Percentiles rank a stretch among this genome's conserved stretches.
Conservation (phyloP, 2,888 invertebrate species). For the Drosophila infuscata region DNA sequence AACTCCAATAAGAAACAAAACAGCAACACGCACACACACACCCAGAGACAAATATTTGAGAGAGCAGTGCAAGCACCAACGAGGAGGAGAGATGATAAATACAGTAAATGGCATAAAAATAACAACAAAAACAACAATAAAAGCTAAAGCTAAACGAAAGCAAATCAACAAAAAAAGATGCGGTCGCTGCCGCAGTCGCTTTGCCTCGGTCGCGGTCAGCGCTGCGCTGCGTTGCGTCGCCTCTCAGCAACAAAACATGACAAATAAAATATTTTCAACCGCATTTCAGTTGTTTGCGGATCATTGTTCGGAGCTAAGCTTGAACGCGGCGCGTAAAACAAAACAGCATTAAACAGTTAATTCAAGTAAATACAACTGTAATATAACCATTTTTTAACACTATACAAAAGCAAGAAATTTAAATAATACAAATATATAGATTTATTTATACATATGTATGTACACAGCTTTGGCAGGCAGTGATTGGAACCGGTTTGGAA, state of each 20-base stretch:
- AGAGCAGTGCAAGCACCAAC: conserved; percentile 29
- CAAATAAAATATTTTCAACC: conserved; percentile 44
- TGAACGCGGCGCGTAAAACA: conserved; percentile 46
- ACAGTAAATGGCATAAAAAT: conserved; percentile 36
- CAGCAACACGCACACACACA: neutral
- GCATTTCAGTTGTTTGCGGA: conserved; percentile 72
- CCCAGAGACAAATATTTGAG: conserved; percentile 7
- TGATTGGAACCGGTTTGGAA: conserved; percentile 22
- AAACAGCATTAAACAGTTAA: conserved; percentile 30
- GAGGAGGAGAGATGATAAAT: conserved; percentile 47
- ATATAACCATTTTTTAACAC: conserved; percentile 12
- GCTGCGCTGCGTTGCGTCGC: conserved; percentile 13
- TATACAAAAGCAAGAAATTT: neutral
- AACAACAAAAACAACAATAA: conserved; percentile 19
- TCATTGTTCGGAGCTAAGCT: conserved; percentile 69
- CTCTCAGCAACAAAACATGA: conserved; percentile 27
- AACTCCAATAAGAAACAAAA: conserved; percentile 22
- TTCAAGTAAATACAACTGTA: conserved; percentile 42
- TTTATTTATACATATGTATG: neutral
- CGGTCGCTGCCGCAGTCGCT: conserved; percentile 35
- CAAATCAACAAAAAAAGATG: conserved; percentile 55
- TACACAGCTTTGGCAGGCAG: conserved; percentile 6
- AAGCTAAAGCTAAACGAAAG: conserved; percentile 6
- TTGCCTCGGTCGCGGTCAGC: conserved; percentile 27
- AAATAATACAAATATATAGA: neutral